A percentile compares a stretch with the other conserved stretches of the same genome.
Evolutionary conservation across 2,888 invertebrate genomes (phyloP).

Genomic region (Lycia hirtaria): DNA sequence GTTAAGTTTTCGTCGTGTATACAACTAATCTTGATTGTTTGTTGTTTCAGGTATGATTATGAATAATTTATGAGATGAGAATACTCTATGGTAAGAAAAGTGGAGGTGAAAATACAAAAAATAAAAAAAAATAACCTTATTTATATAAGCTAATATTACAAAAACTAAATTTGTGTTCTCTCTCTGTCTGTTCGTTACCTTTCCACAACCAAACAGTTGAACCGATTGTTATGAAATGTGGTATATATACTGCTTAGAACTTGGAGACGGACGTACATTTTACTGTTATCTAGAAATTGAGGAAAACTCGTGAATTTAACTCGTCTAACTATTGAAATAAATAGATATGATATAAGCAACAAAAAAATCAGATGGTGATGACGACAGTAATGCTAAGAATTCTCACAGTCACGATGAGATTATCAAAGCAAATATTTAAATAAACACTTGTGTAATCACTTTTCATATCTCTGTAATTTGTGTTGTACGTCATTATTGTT

Average conservation of each 20-base stretch:
- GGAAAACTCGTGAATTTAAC: background rate
- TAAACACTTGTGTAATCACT: constrained; percentile 5
- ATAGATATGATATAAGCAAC: background rate
- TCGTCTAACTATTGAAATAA: no score
- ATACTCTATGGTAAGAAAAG: constrained; percentile 10
- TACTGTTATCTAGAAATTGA: background rate
- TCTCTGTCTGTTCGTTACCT: no score
- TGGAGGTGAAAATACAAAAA: background rate
- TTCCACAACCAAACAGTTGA: no score
- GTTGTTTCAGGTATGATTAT: constrained; percentile 54
- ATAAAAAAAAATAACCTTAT: background rate
- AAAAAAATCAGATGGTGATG: background rate
- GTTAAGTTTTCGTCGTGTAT: constrained; percentile 37
- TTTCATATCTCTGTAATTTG: background rate
- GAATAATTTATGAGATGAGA: background rate
- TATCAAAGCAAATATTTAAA: constrained; percentile 8
- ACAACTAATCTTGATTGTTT: constrained; percentile 34
- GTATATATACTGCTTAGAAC: no score
- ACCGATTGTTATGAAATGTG: no score
- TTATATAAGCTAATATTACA: background rate
- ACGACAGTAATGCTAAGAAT: background rate
- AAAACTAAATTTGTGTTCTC: no score
- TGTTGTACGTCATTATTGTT: constrained; percentile 6
- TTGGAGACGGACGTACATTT: no score
- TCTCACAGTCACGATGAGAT: constrained; percentile 3